These are phyloP conservation scores for Mechanitis messenoides DNA, from an alignment of 2,888 invertebrate species.

Conservation along the genomic window DNA sequence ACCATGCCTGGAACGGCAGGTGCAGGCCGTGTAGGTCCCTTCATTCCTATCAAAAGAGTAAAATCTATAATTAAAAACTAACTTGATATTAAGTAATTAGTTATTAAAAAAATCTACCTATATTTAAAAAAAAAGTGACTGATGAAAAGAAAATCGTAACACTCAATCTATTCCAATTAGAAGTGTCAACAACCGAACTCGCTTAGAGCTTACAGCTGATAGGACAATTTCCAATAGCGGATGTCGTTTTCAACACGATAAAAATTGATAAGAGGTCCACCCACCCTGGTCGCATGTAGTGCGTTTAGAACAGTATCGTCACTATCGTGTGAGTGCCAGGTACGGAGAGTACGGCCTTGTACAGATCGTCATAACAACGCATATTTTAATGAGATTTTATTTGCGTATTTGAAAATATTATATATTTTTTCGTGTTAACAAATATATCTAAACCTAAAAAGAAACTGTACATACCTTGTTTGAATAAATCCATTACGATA, in stretches of 20 bases:
- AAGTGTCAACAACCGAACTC: constrained; percentile 12
- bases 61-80: not conserved
- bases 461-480: constrained; percentile 43
- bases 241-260: constrained; percentile 37
- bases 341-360: constrained; percentile 68
- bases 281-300: constrained; percentile 49
- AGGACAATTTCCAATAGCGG: constrained; percentile 19
- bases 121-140: not conserved
- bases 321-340: constrained; percentile 51
- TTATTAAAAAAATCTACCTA: too few species aligned
- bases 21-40: constrained; percentile 77
- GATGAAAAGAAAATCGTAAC: not conserved
- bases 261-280: constrained; percentile 56
- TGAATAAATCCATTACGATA: constrained; percentile 50
- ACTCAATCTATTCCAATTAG: constrained; percentile 11
- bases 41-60: constrained; percentile 70
- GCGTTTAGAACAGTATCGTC: constrained; percentile 36
- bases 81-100: too few species aligned
- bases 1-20: constrained; percentile 67
- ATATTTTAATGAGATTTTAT: constrained; percentile 9
- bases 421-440: not conserved
- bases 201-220: constrained; percentile 16
- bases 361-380: constrained; percentile 46
- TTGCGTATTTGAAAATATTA: not conserved
- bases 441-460: not conserved